Evolutionary conservation across 2,888 invertebrate genomes (phyloP), one percentile per base, ranked within the genome.

Genomic region (Tetheella fluctuosa): DNA sequence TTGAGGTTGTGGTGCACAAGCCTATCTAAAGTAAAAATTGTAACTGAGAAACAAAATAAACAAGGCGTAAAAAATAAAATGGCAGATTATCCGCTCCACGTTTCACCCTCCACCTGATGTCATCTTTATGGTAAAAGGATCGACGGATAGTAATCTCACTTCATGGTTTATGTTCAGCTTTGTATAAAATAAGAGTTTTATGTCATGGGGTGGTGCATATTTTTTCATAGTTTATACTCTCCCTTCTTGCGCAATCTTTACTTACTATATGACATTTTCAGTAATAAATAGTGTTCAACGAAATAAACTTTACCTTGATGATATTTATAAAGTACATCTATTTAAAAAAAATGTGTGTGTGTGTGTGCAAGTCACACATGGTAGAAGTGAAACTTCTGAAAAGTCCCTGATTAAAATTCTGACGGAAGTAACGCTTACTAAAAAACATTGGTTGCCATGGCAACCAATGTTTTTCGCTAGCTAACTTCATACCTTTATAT

Each of bases 61-160:
- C n/a, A n/a, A 5, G 17, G 39, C 39, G 37, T 42, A n/a, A 17
- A 42, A 42, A n/a, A 15, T 17, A 17, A 7, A 42, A 17, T 17
- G 7, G 10, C 17, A 42, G 15, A 42, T 42, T 42, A 17, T 17
- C 42, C 42, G 7, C 42, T 17, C 6, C n/a, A 10, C 42, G 17
- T 39, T n/a, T n/a, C n/a, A n/a, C n/a, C n/a, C n/a, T 8, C n/a
- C 42, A 42, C 42, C 42, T 42, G 42, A 42, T 42, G 17, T 17
- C 42, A 42, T 17, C 7, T 42, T 42, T 42, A 42, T 42, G 42
- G 42, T 42, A 42, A 42, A 42, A 42, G 42, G 42, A 42, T 42
- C 42, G 37, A 37, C 37, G 42, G 42, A 8, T 42, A 17, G 17
- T n/a, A 42, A 42, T 42, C 42, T 8, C 8, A n/a, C 42, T 42